phyloP scores from a whole-genome alignment of 2,113 vertebrate species.

The Pseudolaguvia tuberculata region DNA sequence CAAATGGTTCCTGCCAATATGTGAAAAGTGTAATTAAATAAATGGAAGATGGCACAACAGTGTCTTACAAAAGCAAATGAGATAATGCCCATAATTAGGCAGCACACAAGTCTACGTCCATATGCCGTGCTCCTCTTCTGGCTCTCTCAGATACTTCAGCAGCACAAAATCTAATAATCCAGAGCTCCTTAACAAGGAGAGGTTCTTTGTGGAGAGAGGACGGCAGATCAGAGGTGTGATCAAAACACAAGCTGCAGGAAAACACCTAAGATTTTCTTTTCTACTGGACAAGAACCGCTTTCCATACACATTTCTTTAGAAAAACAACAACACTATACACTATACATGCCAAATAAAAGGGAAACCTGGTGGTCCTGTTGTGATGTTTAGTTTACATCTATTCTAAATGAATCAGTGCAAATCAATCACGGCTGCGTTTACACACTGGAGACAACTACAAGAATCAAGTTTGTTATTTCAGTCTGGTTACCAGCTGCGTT shows the following conservation, averaged over 20 bases:
- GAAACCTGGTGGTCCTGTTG: neutral
- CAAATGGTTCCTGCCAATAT: slow-evolving; percentile 90
- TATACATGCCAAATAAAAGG: neutral
- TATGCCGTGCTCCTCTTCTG: slow-evolving; percentile 73
- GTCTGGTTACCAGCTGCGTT: too few relatives aligned
- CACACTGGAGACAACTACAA: too few relatives aligned
- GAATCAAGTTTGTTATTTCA: too few relatives aligned
- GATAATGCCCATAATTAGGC: slow-evolving; percentile 91
- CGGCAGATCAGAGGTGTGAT: slow-evolving; percentile 22
- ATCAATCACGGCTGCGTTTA: neutral
- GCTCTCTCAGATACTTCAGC: slow-evolving; percentile 52
- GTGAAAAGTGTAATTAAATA: slow-evolving; percentile 97
- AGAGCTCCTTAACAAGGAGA: slow-evolving; percentile 48
- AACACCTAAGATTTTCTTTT: neutral
- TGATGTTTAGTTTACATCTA: neutral
- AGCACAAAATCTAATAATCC: slow-evolving; percentile 67
- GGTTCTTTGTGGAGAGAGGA: slow-evolving; percentile 48
- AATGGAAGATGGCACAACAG: slow-evolving; percentile 91
- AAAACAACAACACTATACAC: neutral
- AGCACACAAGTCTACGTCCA: slow-evolving; percentile 70
- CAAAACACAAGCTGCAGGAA: slow-evolving; percentile 13
- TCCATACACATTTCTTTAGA: too few relatives aligned
- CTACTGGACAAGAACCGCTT: neutral
- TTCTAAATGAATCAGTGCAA: neutral
- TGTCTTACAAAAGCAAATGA: slow-evolving; percentile 84